Evolutionary conservation across 2,888 invertebrate species (phyloP), one percentile per base, ranked within the genome.

Genomic region (Ecliptopera silaceata): DNA sequence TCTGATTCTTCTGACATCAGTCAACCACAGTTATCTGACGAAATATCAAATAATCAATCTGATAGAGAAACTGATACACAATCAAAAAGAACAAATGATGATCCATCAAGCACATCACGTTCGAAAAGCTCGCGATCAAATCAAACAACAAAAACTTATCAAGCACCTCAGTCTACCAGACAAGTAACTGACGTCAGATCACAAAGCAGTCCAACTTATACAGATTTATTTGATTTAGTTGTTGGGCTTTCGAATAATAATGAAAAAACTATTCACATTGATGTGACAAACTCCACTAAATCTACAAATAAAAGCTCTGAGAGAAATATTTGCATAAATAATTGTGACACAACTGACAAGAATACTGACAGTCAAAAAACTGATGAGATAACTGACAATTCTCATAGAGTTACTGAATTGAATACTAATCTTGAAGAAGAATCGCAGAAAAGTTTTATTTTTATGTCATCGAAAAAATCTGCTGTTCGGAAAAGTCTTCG

Each of bases 181-280:
- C 22, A 22, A 22, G 22, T 22, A 0, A 26, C 26, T 6, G 26
- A 6, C 8, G 8, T 26, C 26, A 26, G 26, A 4, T 26, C 26
- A 1, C 4, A 26, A 26, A 52, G 45, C 20, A 53, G 42, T 18
- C n/a, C 42, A 3, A 48, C 36, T 6, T 36, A 38, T 15, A 43
- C 48, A 29, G 54, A 48, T 5, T 12, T 29, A 0, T 41, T 46
- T 18, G 34, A 53, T 47, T 1, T 10, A 8, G 38, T 48, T 1
- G 42, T 29, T 38, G 2, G 13, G 4, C 36, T 36, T n/a, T 43
- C 54, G 20, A 48, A 29, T 13, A 26, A 29, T 22, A 12, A 3
- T 5, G 22, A 15, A 2, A 36, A 36, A 15, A 15, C 10, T 8
- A 10, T 15, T 8, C 15, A 36, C 8, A 15, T 36, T 15, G 36